These are phyloP conservation scores for Embidobia sp. DNA, from an alignment of 2,888 invertebrate species.

Conservation along the genomic window DNA sequence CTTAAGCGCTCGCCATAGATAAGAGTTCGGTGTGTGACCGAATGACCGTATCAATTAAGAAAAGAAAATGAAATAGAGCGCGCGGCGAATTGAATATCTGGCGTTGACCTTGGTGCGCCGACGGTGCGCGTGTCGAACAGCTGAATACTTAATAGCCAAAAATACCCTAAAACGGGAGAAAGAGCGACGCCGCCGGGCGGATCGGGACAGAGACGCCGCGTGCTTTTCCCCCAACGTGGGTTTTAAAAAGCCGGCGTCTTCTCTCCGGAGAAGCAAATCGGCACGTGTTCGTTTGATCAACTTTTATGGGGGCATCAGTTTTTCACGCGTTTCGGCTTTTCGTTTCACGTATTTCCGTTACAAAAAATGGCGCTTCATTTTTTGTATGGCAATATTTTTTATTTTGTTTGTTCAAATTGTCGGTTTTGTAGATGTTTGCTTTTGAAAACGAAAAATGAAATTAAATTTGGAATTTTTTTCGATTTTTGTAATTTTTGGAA, in stretches of 20 bases:
- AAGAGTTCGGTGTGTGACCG: slow-evolving; percentile 17
- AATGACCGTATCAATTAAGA: slow-evolving; percentile 48
- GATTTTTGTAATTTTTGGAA: too few species aligned
- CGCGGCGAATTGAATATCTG: slow-evolving; percentile 17
- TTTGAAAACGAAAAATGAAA: too few species aligned
- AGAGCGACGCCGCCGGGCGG: not conserved
- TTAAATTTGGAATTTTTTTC: too few species aligned
- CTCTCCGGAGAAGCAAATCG: too few species aligned
- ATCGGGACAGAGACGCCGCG: not conserved
- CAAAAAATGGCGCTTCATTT: too few species aligned
- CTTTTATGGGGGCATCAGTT: too few species aligned
- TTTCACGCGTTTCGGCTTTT: too few species aligned
- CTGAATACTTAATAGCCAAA: slow-evolving; percentile 50
- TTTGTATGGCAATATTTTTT: too few species aligned
- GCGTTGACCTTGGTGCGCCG: slow-evolving; percentile 57
- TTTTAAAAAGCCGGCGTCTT: slow-evolving; percentile 5
- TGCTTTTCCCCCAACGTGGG: not conserved
- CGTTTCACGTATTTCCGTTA: too few species aligned
- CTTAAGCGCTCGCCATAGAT: slow-evolving; percentile 6
- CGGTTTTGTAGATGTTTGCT: too few species aligned
- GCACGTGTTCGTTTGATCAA: too few species aligned
- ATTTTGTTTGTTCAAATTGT: too few species aligned
- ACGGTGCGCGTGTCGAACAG: slow-evolving; percentile 50
- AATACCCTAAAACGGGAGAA: slow-evolving; percentile 45
- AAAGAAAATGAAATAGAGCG: slow-evolving; percentile 33